phyloP scores from a whole-genome alignment of 2,113 vertebrate genomes.

The Scolopax mira region DNA sequence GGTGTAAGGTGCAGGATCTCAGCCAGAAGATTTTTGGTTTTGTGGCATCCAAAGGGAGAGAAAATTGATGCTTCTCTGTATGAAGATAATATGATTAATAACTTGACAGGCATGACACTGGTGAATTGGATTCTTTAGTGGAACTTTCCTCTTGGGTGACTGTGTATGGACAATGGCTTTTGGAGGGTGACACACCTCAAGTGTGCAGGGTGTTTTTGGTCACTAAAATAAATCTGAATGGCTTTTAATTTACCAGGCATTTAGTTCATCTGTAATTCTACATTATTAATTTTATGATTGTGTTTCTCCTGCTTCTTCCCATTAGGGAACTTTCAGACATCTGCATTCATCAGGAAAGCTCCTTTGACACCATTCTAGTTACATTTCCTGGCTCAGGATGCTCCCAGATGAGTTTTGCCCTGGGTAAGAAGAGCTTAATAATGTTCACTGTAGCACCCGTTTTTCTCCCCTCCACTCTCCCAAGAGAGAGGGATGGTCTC shows the following conservation, averaged over 20 bases:
- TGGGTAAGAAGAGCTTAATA: not conserved
- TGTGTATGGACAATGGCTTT: not conserved
- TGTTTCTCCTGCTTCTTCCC: not conserved
- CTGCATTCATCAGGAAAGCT: not conserved
- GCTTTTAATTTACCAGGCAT: not conserved
- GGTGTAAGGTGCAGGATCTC: not conserved
- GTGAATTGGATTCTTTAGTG: not conserved
- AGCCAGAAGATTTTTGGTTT: not conserved
- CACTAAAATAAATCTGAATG: not conserved
- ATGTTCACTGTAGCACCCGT: accelerated
- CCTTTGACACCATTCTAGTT: not conserved
- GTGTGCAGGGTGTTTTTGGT: not conserved
- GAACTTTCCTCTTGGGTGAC: not conserved
- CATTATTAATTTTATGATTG: not conserved
- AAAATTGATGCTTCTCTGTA: not conserved
- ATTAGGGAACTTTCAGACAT: not conserved
- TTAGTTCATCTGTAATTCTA: not conserved
- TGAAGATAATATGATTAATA: not conserved
- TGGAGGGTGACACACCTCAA: not conserved
- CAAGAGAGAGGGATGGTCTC: not conserved
- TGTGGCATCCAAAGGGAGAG: not conserved
- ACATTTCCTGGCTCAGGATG: not conserved
- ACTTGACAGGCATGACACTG: not conserved
- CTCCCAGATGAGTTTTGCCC: not conserved
- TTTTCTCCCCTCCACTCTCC: not conserved